Percentiles rank a stretch among this genome's conserved stretches.
phyloP scores from a whole-genome alignment of 2,113 vertebrate species.

The Eurystomus gularis region DNA sequence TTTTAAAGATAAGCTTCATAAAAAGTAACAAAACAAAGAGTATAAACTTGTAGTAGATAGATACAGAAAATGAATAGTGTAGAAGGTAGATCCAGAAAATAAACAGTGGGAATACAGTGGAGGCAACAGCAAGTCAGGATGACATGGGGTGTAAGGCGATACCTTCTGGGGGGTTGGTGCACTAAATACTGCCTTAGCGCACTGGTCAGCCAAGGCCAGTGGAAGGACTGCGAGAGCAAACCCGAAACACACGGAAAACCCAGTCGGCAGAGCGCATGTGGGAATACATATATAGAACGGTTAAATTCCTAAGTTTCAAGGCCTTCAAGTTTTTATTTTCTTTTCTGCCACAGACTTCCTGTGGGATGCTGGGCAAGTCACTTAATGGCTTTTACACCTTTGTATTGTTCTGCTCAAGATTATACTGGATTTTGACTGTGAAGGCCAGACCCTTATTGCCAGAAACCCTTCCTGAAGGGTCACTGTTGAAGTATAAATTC shows the following conservation, averaged over 20 bases:
- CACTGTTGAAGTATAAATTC: background rate
- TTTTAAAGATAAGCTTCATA: background rate
- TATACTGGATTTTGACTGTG: background rate
- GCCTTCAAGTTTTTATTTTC: slow-evolving; percentile 11
- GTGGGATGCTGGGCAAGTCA: background rate
- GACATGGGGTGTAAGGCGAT: background rate
- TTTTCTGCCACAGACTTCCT: slow-evolving; percentile 56
- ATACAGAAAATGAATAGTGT: background rate
- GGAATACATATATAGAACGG: background rate
- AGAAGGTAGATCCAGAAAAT: background rate
- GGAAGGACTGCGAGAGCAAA: background rate
- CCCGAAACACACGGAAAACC: background rate
- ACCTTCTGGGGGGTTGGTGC: background rate
- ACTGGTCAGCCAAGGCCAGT: background rate
- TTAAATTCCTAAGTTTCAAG: background rate
- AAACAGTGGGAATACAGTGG: background rate
- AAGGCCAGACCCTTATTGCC: background rate
- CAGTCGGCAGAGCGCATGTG: background rate
- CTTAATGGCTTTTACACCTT: slow-evolving; percentile 4
- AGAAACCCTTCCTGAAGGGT: background rate
- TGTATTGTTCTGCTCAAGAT: slow-evolving; percentile 34
- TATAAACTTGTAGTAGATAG: background rate
- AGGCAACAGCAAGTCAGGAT: background rate
- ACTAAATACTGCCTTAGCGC: background rate
- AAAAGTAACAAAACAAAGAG: background rate